Conservation (phyloP, 1,140 invertebrate genomes). For the Bombus soroeensis region DNA sequence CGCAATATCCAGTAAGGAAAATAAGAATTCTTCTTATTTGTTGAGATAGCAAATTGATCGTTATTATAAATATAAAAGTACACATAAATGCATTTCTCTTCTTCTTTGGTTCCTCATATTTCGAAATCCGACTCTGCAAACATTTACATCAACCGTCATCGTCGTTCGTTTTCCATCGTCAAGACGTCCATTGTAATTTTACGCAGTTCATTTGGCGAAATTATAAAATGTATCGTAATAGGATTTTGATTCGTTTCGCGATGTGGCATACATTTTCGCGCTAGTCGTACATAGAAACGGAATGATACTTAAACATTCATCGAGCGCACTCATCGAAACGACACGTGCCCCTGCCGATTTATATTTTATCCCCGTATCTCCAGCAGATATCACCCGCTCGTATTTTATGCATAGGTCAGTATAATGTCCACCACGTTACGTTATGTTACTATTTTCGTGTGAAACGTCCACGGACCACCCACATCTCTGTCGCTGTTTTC, state of each 20-base stretch:
- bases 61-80: no score
- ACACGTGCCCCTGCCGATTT: neutral
- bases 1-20: no score
- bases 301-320: slow-evolving; percentile 32
- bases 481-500: neutral
- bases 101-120: no score
- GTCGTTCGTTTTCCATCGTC: neutral
- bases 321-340: slow-evolving; percentile 12
- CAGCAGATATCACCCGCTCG: neutral
- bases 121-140: no score
- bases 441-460: neutral
- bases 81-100: no score
- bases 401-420: slow-evolving; percentile 31
- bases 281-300: neutral
- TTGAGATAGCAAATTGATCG: no score
- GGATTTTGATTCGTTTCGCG: neutral
- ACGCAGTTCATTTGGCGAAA: neutral
- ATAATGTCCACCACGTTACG: neutral
- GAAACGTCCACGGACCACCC: neutral
- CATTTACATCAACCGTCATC: no score
- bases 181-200: neutral
- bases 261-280: slow-evolving; percentile 1
- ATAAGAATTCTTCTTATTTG: no score
- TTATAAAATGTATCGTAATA: neutral
- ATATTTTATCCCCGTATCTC: slow-evolving; percentile 30